phyloP scores from a whole-genome alignment of 2,888 invertebrate species.

The Polymixis flavicincta region DNA sequence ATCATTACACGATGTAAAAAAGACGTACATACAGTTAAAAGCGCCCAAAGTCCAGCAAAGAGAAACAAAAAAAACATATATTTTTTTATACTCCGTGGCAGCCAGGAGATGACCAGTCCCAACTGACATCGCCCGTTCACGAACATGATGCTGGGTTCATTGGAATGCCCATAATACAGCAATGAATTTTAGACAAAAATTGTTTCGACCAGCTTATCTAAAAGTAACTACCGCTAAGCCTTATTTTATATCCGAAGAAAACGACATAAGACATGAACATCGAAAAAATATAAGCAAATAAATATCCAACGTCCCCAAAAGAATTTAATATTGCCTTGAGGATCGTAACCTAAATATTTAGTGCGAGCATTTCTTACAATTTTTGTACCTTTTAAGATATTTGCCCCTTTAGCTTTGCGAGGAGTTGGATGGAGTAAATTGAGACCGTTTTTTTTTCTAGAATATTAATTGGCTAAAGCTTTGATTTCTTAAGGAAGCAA shows the following conservation, averaged over 20 bases:
- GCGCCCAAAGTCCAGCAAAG: no score
- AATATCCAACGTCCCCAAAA: conserved; percentile 63
- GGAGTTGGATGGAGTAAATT: conserved; percentile 22
- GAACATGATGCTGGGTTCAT: not conserved
- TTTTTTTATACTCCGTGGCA: no score
- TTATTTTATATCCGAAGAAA: conserved; percentile 9
- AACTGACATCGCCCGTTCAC: no score
- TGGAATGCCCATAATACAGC: not conserved
- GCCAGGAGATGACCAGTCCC: no score
- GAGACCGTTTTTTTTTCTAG: conserved; percentile 19
- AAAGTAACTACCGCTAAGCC: conserved; percentile 8
- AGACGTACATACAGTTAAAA: no score
- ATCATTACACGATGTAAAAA: not conserved
- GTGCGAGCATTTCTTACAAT: conserved; percentile 63
- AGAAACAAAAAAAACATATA: no score
- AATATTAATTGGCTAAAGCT: conserved; percentile 1
- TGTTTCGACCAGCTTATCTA: not conserved
- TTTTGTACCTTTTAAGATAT: conserved; percentile 66
- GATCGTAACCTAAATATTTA: conserved; percentile 71
- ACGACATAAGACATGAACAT: conserved; percentile 10
- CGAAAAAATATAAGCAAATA: conserved; percentile 58
- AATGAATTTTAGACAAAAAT: not conserved
- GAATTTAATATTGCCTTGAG: conserved; percentile 74
- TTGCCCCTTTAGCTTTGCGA: conserved; percentile 44
- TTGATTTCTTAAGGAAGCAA: not conserved